These are phyloP conservation scores for Spea multiplicata DNA, from an alignment of 2,113 vertebrate species.

Conservation along the genomic window DNA sequence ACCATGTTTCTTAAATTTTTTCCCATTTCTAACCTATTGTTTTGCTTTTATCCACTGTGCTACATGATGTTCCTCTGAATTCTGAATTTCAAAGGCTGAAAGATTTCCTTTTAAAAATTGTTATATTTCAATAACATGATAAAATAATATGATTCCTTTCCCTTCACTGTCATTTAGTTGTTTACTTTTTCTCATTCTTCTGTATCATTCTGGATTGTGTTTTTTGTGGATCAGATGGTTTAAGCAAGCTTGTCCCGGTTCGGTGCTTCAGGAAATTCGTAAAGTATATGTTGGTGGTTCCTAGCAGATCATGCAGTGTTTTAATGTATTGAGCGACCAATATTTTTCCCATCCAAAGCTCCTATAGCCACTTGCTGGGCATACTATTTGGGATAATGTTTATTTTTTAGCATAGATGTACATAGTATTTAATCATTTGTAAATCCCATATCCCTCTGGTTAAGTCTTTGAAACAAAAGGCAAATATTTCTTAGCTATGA, in stretches of 20 bases:
- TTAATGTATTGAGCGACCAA: not conserved
- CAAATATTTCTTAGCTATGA: too few relatives aligned
- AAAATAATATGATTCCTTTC: conserved; percentile 30
- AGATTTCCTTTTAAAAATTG: conserved; percentile 5
- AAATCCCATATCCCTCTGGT: too few relatives aligned
- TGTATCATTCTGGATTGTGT: conserved; percentile 7
- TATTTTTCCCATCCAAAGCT: too few relatives aligned
- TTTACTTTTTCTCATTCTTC: not conserved
- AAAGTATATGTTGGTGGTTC: not conserved
- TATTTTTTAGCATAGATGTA: too few relatives aligned
- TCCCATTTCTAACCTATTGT: conserved; percentile 13
- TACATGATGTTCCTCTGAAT: conserved; percentile 28
- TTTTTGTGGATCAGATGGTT: conserved; percentile 23
- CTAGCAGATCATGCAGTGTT: not conserved
- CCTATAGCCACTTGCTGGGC: too few relatives aligned
- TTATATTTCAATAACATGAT: conserved; percentile 45
- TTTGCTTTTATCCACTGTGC: not conserved
- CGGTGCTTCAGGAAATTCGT: not conserved
- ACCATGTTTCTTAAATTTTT: conserved; percentile 3
- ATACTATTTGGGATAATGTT: too few relatives aligned
- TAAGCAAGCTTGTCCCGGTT: conserved; percentile 22
- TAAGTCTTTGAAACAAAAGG: too few relatives aligned
- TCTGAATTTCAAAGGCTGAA: conserved; percentile 16
- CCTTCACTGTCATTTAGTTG: not conserved
- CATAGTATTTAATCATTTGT: too few relatives aligned